Evolutionary conservation across 2,113 vertebrate species (phyloP).

Genomic region (Saguinus imperator): DNA sequence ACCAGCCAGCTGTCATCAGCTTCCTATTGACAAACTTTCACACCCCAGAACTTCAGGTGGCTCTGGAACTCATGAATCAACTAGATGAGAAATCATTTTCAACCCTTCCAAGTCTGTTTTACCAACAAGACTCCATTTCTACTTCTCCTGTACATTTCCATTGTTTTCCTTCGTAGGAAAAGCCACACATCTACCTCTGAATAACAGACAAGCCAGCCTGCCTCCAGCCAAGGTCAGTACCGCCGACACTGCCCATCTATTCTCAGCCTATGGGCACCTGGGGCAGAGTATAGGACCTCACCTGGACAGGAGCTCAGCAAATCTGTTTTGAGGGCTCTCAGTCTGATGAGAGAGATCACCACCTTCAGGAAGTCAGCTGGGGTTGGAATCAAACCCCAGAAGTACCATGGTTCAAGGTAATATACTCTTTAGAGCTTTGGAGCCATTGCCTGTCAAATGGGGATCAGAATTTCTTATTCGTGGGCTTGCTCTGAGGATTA

Average conservation of each 20-base stretch:
- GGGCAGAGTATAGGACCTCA: not conserved
- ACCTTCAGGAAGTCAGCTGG: not conserved
- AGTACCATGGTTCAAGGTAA: not conserved
- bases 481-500: not conserved
- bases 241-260: not conserved
- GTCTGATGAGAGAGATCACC: not conserved
- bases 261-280: not conserved
- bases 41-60: not conserved
- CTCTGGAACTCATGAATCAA: not conserved
- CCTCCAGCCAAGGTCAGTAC: not conserved
- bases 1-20: not conserved
- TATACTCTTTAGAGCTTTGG: not conserved
- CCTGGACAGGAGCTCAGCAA: not conserved
- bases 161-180: not conserved
- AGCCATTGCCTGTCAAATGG: not conserved
- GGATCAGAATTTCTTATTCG: not conserved
- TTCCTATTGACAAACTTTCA: not conserved
- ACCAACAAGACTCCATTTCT: not conserved
- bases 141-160: not conserved
- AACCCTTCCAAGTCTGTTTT: not conserved
- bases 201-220: not conserved
- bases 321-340: not conserved
- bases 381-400: not conserved
- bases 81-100: not conserved
- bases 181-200: not conserved